Evolutionary conservation across 2,113 vertebrate genomes (phyloP).

Genomic region (Ia io): DNA sequence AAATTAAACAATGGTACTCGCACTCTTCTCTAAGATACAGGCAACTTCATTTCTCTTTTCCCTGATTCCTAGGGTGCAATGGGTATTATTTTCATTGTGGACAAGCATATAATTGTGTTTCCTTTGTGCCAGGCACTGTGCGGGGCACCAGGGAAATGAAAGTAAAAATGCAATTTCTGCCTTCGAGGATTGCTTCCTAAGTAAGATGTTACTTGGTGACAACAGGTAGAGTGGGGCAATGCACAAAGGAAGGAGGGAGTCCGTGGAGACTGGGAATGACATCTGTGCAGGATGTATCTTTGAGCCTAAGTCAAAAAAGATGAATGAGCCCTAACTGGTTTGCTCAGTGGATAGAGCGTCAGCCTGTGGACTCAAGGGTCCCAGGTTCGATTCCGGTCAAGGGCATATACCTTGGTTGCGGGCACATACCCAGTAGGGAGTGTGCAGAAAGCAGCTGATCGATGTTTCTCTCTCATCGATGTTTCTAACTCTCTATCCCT

Average conservation of each 20-base stretch:
- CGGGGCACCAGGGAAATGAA: neutral
- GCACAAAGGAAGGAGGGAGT: neutral
- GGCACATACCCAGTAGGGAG: no score
- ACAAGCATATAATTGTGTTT: neutral
- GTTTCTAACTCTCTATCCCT: no score
- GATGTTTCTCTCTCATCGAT: no score
- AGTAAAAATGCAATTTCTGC: neutral
- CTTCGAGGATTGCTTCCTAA: neutral
- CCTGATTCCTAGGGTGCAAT: neutral
- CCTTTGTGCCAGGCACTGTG: neutral
- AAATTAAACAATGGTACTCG: constrained; percentile 49
- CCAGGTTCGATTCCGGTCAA: no score
- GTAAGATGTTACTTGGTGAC: neutral
- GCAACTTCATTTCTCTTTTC: neutral
- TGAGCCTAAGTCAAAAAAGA: neutral
- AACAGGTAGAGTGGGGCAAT: neutral
- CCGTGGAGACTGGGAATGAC: neutral
- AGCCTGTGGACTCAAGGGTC: no score
- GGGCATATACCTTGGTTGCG: no score
- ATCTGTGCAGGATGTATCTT: neutral
- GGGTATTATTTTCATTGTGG: neutral
- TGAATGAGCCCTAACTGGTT: neutral
- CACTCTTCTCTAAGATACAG: constrained; percentile 19
- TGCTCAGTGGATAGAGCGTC: no score
- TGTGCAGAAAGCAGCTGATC: no score